phyloP scores from a whole-genome alignment of 2,888 invertebrate species.

The Trisateles emortualis region DNA sequence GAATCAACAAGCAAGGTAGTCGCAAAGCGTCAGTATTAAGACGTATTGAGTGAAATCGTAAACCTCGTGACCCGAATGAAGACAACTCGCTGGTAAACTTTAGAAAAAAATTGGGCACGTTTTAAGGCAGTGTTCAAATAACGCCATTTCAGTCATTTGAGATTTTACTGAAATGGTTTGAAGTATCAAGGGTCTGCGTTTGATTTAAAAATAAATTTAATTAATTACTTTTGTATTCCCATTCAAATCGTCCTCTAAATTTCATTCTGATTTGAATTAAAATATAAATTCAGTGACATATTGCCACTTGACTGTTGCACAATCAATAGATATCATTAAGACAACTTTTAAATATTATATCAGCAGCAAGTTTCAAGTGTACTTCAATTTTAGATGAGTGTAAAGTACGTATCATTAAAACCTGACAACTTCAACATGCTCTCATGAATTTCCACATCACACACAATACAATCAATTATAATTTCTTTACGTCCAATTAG shows the following conservation, averaged over 20 bases:
- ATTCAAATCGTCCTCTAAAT: not conserved
- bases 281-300: too few species aligned
- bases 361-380: not conserved
- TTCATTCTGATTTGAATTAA: too few species aligned
- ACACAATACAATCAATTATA: constrained; percentile 14
- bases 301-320: not conserved
- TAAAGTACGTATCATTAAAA: not conserved
- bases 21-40: constrained; percentile 59
- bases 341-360: constrained; percentile 6
- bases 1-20: constrained; percentile 67
- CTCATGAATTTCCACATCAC: constrained; percentile 13
- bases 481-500: constrained; percentile 17
- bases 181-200: not conserved
- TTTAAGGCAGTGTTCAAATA: constrained; percentile 38
- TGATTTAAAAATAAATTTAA: not conserved
- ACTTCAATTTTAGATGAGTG: constrained; percentile 5
- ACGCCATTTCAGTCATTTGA: constrained; percentile 17
- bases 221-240: not conserved
- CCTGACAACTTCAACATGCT: constrained; percentile 10
- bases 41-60: constrained; percentile 75
- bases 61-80: constrained; percentile 75
- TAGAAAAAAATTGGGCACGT: constrained; percentile 36
- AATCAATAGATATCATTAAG: constrained; percentile 2
- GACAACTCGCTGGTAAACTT: constrained; percentile 56
- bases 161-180: constrained; percentile 10